Percentiles rank a stretch among this genome's conserved stretches.
phyloP scores from a whole-genome alignment of 2,888 invertebrate genomes.

The Thymelicus sylvestris region DNA sequence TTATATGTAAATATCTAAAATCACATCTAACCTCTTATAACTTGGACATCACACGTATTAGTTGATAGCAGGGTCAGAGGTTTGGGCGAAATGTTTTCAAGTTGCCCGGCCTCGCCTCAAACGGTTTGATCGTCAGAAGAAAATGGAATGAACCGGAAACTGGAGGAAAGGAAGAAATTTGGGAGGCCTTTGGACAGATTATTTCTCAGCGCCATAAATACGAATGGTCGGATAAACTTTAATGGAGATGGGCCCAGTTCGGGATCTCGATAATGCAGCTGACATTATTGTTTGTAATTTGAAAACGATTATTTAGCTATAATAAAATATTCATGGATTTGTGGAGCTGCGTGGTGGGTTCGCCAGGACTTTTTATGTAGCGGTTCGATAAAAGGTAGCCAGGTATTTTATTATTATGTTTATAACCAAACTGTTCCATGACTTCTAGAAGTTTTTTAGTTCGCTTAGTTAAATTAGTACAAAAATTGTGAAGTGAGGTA shows the following conservation, averaged over 20 bases:
- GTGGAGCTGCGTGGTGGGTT: too few species aligned
- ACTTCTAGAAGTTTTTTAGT: too few species aligned
- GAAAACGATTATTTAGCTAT: background rate
- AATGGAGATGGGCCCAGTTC: constrained; percentile 41
- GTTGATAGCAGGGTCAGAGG: constrained; percentile 75
- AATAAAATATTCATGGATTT: too few species aligned
- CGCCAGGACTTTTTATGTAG: too few species aligned
- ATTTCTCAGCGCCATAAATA: constrained; percentile 44
- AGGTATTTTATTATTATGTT: too few species aligned
- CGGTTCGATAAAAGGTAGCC: too few species aligned
- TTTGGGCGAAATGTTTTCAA: constrained; percentile 68
- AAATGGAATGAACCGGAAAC: constrained; percentile 53
- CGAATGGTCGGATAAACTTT: constrained; percentile 44
- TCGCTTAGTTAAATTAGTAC: too few species aligned
- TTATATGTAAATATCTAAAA: too few species aligned
- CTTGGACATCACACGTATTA: constrained; percentile 62
- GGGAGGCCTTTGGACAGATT: constrained; percentile 44
- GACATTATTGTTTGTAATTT: constrained; percentile 27
- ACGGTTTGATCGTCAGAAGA: constrained; percentile 68
- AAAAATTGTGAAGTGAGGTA: too few species aligned
- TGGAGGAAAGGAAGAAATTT: constrained; percentile 49
- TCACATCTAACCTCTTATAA: constrained; percentile 24
- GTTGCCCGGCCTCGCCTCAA: constrained; percentile 55
- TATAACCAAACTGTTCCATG: too few species aligned
- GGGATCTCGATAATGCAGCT: constrained; percentile 24